A percentile compares a stretch with the other conserved stretches of the same genome.
phyloP scores from a whole-genome alignment of 2,888 invertebrate species.

The Melanargia galathea region DNA sequence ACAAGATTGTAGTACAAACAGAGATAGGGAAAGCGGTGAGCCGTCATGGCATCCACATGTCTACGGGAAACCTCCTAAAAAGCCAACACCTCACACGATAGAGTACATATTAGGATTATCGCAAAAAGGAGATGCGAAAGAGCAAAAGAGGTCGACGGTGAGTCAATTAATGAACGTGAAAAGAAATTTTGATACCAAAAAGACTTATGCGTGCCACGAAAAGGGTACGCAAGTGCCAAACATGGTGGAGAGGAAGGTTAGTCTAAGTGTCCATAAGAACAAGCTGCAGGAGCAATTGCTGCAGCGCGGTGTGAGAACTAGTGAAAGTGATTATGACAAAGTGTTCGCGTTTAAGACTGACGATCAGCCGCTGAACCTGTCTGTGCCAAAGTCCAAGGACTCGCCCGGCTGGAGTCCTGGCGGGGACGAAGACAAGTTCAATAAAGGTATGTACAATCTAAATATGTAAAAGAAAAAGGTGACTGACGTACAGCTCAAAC shows the following conservation, averaged over 20 bases:
- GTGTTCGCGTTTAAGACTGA: conserved; percentile 58
- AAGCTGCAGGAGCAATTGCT: conserved; percentile 72
- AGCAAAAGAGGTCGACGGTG: conserved; percentile 49
- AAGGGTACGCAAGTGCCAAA: conserved; percentile 72
- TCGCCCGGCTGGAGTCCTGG: conserved; percentile 55
- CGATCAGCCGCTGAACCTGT: conserved; percentile 83
- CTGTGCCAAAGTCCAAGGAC: conserved; percentile 80
- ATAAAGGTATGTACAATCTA: conserved; percentile 60
- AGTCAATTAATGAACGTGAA: conserved; percentile 68
- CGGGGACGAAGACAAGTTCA: conserved; percentile 60
- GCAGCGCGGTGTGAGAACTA: conserved; percentile 66
- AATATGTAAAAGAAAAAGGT: no score
- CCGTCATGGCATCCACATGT: conserved; percentile 94
- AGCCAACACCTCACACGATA: conserved; percentile 93
- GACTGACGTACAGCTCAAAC: no score
- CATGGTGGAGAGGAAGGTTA: conserved; percentile 53
- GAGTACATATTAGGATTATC: conserved; percentile 90
- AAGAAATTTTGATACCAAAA: conserved; percentile 57
- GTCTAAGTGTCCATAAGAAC: conserved; percentile 66
- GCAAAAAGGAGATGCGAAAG: conserved; percentile 48
- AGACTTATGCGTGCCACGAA: conserved; percentile 50
- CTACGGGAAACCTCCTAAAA: conserved; percentile 90
- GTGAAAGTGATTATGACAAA: conserved; percentile 62
- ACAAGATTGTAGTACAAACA: conserved; percentile 33
- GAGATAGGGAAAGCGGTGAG: conserved; percentile 51